These are phyloP conservation scores for Micrasema minimum DNA, from an alignment of 1,140 invertebrate species.

Conservation along the genomic window DNA sequence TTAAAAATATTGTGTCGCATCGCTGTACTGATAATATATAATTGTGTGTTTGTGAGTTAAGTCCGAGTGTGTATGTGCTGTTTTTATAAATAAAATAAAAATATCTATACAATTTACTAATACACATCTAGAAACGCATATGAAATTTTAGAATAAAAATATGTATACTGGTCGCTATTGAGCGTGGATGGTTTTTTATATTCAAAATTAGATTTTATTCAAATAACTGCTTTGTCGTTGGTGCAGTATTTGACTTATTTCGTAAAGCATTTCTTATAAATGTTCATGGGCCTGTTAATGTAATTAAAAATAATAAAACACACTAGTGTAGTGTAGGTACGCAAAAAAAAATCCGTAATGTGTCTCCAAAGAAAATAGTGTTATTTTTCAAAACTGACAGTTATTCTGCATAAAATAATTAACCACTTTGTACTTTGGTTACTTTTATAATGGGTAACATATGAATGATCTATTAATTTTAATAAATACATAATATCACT, in stretches of 20 bases:
- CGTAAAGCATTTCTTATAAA: not conserved
- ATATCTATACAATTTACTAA: slow-evolving; percentile 34
- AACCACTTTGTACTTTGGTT: no score
- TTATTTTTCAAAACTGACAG: not conserved
- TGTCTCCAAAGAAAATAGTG: no score
- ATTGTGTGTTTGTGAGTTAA: slow-evolving; percentile 2
- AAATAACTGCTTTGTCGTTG: not conserved
- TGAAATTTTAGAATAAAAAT: slow-evolving; percentile 30
- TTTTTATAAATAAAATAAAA: slow-evolving; percentile 30
- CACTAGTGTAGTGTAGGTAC: not conserved
- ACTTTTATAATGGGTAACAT: no score
- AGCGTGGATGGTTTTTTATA: slow-evolving; percentile 6
- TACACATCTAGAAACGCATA: slow-evolving; percentile 17
- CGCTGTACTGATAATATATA: slow-evolving; percentile 37
- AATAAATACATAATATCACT: no score
- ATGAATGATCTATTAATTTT: no score
- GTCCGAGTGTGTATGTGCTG: slow-evolving; percentile 2
- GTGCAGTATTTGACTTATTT: not conserved
- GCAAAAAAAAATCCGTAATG: no score
- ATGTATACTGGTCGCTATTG: slow-evolving; percentile 17
- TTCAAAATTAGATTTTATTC: slow-evolving; percentile 21
- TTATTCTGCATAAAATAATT: no score
- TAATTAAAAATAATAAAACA: not conserved
- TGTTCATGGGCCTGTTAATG: not conserved
- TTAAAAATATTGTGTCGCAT: slow-evolving; percentile 18